phyloP scores from a whole-genome alignment of 1,140 invertebrate genomes.

The Bombus difficillimus region DNA sequence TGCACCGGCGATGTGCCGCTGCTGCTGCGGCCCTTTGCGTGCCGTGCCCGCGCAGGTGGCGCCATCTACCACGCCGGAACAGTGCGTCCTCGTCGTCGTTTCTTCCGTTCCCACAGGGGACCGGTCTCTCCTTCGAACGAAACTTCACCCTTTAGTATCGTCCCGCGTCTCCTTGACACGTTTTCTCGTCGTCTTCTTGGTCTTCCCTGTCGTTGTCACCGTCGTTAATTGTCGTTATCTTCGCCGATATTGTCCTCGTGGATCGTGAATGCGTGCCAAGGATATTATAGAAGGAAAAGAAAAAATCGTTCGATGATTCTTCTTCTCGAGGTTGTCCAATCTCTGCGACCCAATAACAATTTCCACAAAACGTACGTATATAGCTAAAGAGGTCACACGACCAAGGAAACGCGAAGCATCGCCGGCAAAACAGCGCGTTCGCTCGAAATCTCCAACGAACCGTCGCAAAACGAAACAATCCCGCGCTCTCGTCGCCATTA shows the following conservation, averaged over 20 bases:
- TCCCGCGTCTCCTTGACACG: not conserved
- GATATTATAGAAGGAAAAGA: not conserved
- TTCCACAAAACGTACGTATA: not conserved
- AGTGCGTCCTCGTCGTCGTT: constrained; percentile 29
- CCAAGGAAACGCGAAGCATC: not conserved
- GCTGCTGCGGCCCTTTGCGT: constrained; percentile 51
- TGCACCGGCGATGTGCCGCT: constrained; percentile 52
- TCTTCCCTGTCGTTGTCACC: not conserved
- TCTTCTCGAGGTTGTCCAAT: not conserved
- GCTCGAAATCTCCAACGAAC: constrained; percentile 31
- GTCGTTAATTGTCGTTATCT: not conserved
- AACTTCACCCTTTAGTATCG: constrained; percentile 28
- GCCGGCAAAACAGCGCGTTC: not conserved
- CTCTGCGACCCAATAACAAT: not conserved
- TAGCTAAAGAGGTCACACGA: not conserved
- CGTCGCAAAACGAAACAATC: constrained; percentile 34
- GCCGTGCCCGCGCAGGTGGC: constrained; percentile 54
- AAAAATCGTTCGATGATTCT: not conserved
- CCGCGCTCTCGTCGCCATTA: constrained; percentile 9
- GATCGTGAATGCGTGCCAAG: constrained; percentile 14
- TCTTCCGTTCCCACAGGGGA: constrained; percentile 39
- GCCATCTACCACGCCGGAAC: constrained; percentile 58
- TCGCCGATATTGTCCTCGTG: not conserved
- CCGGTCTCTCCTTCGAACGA: constrained; percentile 8
- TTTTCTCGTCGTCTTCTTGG: not conserved